phyloP scores from a whole-genome alignment of 2,888 invertebrate genomes.

The Aricia artaxerxes region DNA sequence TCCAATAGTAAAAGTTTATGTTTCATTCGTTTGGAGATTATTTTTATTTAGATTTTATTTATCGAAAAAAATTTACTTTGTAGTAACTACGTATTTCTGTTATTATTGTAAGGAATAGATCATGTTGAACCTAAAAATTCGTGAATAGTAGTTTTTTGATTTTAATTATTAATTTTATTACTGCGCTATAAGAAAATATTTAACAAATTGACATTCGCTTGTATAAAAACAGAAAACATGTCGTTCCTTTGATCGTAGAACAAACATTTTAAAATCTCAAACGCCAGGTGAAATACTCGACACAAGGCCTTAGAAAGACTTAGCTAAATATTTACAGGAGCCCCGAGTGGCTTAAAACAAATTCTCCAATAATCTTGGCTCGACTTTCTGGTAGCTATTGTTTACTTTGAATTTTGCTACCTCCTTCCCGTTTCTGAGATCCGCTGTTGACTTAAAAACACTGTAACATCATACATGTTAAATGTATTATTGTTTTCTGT shows the following conservation, averaged over 20 bases:
- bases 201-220: background rate
- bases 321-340: slow-evolving; percentile 75
- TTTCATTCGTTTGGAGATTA: background rate
- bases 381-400: slow-evolving; percentile 67
- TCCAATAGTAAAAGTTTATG: background rate
- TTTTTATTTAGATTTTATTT: background rate
- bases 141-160: too few relatives aligned
- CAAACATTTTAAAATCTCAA: slow-evolving; percentile 63
- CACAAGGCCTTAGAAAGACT: slow-evolving; percentile 65
- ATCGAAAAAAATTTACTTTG: too few relatives aligned
- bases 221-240: slow-evolving; percentile 2
- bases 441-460: slow-evolving; percentile 41
- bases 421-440: slow-evolving; percentile 51
- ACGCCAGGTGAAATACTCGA: slow-evolving; percentile 63
- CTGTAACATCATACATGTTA: slow-evolving; percentile 16
- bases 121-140: too few relatives aligned
- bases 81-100: too few relatives aligned
- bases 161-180: too few relatives aligned
- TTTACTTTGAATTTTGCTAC: slow-evolving; percentile 72
- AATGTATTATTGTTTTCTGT: slow-evolving; percentile 28
- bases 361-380: slow-evolving; percentile 75
- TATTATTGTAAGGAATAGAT: too few relatives aligned
- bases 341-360: slow-evolving; percentile 78
- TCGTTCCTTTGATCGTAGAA: slow-evolving; percentile 45
- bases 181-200: background rate